Conservation (phyloP, 1,140 invertebrate genomes). For the Nomia melanderi region DNA sequence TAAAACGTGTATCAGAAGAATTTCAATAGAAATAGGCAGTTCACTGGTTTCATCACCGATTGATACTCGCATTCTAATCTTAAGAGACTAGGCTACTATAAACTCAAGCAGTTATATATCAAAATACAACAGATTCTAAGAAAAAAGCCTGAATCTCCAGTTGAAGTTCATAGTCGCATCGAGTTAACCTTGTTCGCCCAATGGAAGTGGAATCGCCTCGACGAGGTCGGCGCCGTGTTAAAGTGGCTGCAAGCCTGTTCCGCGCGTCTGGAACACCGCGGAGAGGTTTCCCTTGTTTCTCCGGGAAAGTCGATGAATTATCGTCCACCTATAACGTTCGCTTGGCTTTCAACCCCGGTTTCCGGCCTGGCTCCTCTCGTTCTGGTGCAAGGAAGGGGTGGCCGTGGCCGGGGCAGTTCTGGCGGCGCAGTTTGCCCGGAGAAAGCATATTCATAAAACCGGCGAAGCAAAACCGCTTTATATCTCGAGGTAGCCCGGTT, state of each 20-base stretch:
- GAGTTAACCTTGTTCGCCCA: not conserved
- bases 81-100: too few species aligned
- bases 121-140: not conserved
- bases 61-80: too few species aligned
- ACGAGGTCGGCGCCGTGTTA: constrained; percentile 3
- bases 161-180: not conserved
- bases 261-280: constrained; percentile 14
- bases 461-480: constrained; percentile 78
- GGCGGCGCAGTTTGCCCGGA: constrained; percentile 30
- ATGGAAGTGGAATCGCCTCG: constrained; percentile 3
- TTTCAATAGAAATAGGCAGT: too few species aligned
- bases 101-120: not conserved
- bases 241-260: constrained; percentile 21
- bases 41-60: too few species aligned
- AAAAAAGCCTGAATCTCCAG: not conserved
- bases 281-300: constrained; percentile 76
- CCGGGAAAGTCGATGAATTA: constrained; percentile 67
- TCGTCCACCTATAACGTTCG: constrained; percentile 70
- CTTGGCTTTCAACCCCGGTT: constrained; percentile 63
- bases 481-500: constrained; percentile 64
- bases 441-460: constrained; percentile 80
- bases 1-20: too few species aligned
- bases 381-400: constrained; percentile 51
- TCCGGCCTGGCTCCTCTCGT: constrained; percentile 54
- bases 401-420: not conserved